Base-by-base conservation (phyloP, 2,888 invertebrate genomes). In the Geophilus truncorum region DNA sequence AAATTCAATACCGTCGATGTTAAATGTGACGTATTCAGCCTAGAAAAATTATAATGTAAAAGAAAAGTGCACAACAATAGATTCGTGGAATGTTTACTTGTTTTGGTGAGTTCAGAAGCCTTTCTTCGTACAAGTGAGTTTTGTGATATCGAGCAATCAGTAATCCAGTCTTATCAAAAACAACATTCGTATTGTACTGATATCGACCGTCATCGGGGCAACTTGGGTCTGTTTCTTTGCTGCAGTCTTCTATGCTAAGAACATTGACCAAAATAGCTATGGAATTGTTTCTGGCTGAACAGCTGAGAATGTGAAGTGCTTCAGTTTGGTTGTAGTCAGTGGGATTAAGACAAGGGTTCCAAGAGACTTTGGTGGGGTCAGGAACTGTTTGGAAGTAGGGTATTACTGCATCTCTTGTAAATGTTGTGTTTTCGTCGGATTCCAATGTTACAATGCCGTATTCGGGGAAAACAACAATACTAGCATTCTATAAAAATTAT, bases 1-100 rank as follows among this genome's bases (percentile, higher is more conserved):
- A 85, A 95, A 94, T 10, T 89, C 91, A 0, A 93, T 92, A n/a
- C 30, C 30, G 12, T 34, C 36, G 18, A 36, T 23, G 9, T 78
- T 36, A 12, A 78, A 40, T 23, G 32, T n/a, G 15, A 36, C 15
- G 32, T 78, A 78, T 23, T 34, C 34, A 3, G 78, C 10, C 32
- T 34, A 21, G 1, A 78, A 15, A 25, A n/a, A n/a, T n/a, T n/a
- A n/a, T n/a, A n/a, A n/a, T n/a, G n/a, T n/a, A n/a, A n/a, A n/a
- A n/a, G n/a, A n/a, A n/a, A n/a, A n/a, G n/a, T n/a, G n/a, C n/a
- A n/a, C n/a, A n/a, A n/a, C n/a, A n/a, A n/a, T n/a, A n/a, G n/a
- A n/a, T n/a, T n/a, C n/a, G n/a, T n/a, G n/a, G n/a, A n/a, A n/a
- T n/a, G n/a, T n/a, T 30, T 77, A 77, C 77, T 23, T 23, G 10